A percentile compares a stretch with the other conserved stretches of the same genome.
Evolutionary conservation across 2,888 invertebrate species (phyloP).

Genomic region (Drosophila greeni): DNA sequence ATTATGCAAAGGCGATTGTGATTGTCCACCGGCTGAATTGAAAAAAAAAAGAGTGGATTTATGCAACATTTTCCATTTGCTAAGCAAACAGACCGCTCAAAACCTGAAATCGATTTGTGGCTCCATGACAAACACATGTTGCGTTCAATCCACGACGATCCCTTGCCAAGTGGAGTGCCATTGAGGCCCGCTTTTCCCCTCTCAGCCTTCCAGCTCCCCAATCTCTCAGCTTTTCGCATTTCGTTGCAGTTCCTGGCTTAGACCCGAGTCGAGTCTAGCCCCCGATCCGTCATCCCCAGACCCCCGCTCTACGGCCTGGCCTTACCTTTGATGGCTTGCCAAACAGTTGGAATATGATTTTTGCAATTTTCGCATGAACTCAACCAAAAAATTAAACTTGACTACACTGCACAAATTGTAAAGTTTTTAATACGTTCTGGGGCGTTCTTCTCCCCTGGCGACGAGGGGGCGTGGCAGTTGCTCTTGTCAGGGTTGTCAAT

Average conservation of each 20-base stretch:
- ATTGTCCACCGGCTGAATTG: constrained; percentile 36
- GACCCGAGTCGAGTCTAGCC: constrained; percentile 10
- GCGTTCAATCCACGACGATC: constrained; percentile 20
- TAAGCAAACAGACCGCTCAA: constrained; percentile 56
- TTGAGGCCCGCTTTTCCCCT: constrained; percentile 31
- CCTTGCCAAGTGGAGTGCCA: constrained; percentile 46
- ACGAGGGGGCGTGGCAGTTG: constrained; percentile 37
- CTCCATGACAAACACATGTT: constrained; percentile 48
- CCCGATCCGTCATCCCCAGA: constrained; percentile 6
- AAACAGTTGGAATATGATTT: constrained; percentile 74
- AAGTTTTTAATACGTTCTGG: constrained; percentile 71
- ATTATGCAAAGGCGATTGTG: constrained; percentile 40
- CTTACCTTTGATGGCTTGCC: constrained; percentile 71
- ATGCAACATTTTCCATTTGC: constrained; percentile 64
- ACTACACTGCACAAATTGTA: constrained; percentile 70
- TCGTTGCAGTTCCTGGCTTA: constrained; percentile 51
- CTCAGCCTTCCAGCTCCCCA: constrained; percentile 35
- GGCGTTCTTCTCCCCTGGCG: constrained; percentile 27
- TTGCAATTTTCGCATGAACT: constrained; percentile 74
- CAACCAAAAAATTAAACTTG: constrained; percentile 74
- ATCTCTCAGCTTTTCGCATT: constrained; percentile 42
- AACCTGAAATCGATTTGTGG: constrained; percentile 28
- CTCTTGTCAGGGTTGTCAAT: constrained; percentile 65
- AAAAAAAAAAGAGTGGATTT: constrained; percentile 33
- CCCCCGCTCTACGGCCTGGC: not conserved